Evolutionary conservation across 2,113 vertebrate genomes (phyloP), one percentile per base, ranked within the genome.

Genomic region (Notarius quadriscutis): DNA sequence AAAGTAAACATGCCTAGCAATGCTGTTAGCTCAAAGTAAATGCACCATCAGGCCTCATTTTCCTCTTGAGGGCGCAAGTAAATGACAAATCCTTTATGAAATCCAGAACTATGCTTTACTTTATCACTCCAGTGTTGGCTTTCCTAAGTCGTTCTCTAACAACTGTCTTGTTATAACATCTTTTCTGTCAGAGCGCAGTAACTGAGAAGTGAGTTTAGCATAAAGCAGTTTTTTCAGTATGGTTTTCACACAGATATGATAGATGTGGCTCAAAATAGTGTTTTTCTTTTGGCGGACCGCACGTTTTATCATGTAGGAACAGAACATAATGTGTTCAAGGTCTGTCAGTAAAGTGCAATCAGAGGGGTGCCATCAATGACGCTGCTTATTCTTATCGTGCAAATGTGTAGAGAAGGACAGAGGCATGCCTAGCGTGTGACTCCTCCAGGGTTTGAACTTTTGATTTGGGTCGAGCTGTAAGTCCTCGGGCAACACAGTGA

Each of bases 341-440:
- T 53, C 7, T 53, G 51, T 78, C 11, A 62, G 25, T 57, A 55
- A 81, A 69, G 50, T 48, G 50, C 69, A 48, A 74, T 25, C 5
- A 27, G 51, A 57, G 14, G 17, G 15, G 34, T 0, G 34, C 18
- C 17, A 34, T 48, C 14, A 41, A 3, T 41, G 14, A 72, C 14
- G 2, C 7, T 17, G 14, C 7, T 71, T 71, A 71, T 14, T 17
- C n/a, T 15, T 4, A 30, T 27, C n/a, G 11, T 48, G 18, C 41
- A 4, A 41, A 8, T 10, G 25, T 8, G 15, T 71, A 9, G 20
- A 5, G 8, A 22, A 41, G 51, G 63, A 69, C 20, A 74, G 11
- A 41, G 30, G 50, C 81, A 15, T 82, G 69, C 87, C 86, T 41
- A 84, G 81, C 1, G 57, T 88, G 90, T 94, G 94, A 87, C 25